Evolutionary conservation across 1,140 invertebrate species (phyloP).

Genomic region (Heterodera carotae): DNA sequence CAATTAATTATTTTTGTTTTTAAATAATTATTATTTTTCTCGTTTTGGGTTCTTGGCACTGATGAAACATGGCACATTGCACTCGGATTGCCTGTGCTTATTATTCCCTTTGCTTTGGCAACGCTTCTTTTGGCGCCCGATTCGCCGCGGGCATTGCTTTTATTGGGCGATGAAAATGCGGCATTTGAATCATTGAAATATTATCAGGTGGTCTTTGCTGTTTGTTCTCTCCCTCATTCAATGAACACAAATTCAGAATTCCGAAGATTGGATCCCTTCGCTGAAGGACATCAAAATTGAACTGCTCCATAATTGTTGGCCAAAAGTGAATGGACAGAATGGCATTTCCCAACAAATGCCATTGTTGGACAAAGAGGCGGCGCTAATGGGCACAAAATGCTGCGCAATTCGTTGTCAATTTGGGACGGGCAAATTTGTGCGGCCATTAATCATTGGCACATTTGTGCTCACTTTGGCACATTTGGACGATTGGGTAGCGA

Average conservation of each 20-base stretch:
- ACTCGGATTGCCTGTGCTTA: slow-evolving; percentile 34
- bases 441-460: slow-evolving; percentile 45
- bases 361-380: neutral
- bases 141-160: slow-evolving; percentile 41
- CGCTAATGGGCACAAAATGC: neutral
- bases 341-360: neutral
- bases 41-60: slow-evolving; percentile 39
- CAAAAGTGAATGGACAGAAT: slow-evolving; percentile 1
- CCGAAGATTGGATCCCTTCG: slow-evolving; percentile 50
- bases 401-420: slow-evolving; percentile 37
- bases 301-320: slow-evolving; percentile 1
- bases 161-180: slow-evolving; percentile 34
- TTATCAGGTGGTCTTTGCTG: slow-evolving; percentile 41
- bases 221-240: neutral
- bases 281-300: slow-evolving; percentile 42
- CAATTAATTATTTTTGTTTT: neutral
- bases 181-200: slow-evolving; percentile 45
- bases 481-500: slow-evolving; percentile 49
- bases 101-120: slow-evolving; percentile 42
- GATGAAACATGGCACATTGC: slow-evolving; percentile 42
- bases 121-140: slow-evolving; percentile 39
- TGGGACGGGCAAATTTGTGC: slow-evolving; percentile 40
- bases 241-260: slow-evolving; percentile 28
- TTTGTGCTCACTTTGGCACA: slow-evolving; percentile 54
- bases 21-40: slow-evolving; percentile 9